These are phyloP conservation scores for Carollia perspicillata DNA, from an alignment of 2,113 vertebrate species.

Conservation along the genomic window DNA sequence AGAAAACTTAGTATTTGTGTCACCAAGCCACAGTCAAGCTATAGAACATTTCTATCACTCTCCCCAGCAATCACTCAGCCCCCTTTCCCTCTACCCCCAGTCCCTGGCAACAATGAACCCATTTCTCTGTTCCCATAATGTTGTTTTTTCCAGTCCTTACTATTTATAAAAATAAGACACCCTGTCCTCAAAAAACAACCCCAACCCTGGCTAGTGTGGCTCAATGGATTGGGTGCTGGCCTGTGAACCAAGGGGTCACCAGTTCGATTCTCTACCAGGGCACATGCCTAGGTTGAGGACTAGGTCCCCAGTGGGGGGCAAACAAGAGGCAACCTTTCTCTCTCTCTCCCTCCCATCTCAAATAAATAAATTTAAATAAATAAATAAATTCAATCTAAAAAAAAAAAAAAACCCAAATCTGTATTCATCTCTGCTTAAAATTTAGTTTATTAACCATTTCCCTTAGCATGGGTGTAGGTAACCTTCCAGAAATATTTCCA, in stretches of 20 bases:
- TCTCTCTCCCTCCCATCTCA: too few species aligned
- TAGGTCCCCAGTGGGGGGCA: too few species aligned
- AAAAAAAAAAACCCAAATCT: neutral
- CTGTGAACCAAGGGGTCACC: too few species aligned
- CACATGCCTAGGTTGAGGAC: too few species aligned
- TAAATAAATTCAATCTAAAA: too few species aligned
- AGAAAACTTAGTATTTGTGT: neutral
- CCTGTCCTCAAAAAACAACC: neutral
- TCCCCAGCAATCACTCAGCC: neutral
- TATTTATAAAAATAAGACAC: conserved; percentile 5
- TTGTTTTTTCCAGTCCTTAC: neutral
- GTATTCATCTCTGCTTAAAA: neutral
- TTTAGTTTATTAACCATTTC: neutral
- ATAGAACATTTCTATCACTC: neutral
- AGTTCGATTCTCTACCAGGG: too few species aligned
- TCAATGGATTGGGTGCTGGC: too few species aligned
- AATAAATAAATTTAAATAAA: too few species aligned
- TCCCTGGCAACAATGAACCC: neutral
- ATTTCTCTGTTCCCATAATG: neutral
- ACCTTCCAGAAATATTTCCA: neutral
- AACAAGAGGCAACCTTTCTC: too few species aligned
- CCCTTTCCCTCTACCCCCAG: neutral
- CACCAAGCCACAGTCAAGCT: neutral
- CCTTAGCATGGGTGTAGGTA: neutral
- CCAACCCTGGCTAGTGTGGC: too few species aligned